Conservation (phyloP, 2,113 vertebrate species). For the Anoura caudifer region DNA sequence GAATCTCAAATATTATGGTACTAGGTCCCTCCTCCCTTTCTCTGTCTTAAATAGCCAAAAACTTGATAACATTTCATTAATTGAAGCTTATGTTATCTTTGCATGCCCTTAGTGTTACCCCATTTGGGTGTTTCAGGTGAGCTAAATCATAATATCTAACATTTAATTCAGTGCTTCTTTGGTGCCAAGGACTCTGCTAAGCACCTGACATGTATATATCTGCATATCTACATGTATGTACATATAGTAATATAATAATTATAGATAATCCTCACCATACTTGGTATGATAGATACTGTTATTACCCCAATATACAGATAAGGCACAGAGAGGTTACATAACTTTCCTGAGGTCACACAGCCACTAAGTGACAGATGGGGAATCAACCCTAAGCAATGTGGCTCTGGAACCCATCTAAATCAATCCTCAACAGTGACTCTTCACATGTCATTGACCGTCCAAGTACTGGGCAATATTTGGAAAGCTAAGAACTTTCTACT, state of each 20-base stretch:
- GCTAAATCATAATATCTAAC: background rate
- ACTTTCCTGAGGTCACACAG: background rate
- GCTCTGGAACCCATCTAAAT: background rate
- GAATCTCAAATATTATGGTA: background rate
- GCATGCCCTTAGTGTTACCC: background rate
- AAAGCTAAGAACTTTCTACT: background rate
- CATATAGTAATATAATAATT: background rate
- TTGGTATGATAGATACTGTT: background rate
- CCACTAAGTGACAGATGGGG: background rate
- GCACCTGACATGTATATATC: background rate
- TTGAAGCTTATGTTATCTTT: background rate
- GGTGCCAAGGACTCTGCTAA: background rate
- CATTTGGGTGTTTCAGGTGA: background rate
- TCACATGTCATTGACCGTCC: background rate
- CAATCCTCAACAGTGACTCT: background rate
- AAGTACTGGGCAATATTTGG: background rate
- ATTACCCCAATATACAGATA: background rate
- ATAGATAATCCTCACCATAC: background rate
- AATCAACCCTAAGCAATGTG: background rate
- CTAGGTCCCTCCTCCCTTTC: background rate
- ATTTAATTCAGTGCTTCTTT: background rate
- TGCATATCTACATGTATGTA: background rate
- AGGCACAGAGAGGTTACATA: background rate
- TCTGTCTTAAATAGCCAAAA: background rate
- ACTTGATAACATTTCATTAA: background rate